Evolutionary conservation across 2,888 invertebrate genomes (phyloP), one percentile per base, ranked within the genome.

Genomic region (Rhaphigaster nebulosa): DNA sequence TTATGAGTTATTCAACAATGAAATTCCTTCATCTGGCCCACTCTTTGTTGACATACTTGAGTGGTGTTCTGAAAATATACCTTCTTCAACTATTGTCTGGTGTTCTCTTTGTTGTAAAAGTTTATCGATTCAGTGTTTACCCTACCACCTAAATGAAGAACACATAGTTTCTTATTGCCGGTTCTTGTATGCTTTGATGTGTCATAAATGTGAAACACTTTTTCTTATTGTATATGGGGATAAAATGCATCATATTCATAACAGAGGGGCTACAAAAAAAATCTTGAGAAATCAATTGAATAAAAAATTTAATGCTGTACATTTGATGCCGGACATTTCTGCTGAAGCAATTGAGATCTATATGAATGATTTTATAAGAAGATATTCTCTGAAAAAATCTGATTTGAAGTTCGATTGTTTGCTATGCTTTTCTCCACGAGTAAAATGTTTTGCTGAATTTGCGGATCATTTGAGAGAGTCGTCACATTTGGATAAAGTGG

Each of bases 21-120:
- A 34, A 29, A 54, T 87, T 34, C 52, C 52, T 45, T 87, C 87
- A 20, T 54, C 34, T 50, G 87, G 23, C 1, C 87, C 87, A 34
- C 29, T 87, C 52, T 87, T 54, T 87, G 50, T 54, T 54, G 87
- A 87, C 41, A 29, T 87, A 29, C 45, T 54, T 45, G 45, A 41
- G 13, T 87, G 87, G 87, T 87, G 87, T 50, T 87, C 87, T 34
- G 34, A 54, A 50, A 87, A 87, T n/a, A 54, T 87, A 54, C 54
- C 87, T 50, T 23, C 10, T 34, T 54, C 34, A 18, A 54, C 52
- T 13, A 15, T 26, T 18, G 87, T 87, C 20, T 87, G 87, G 87
- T 87, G 87, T n/a, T 87, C 87, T 45, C 50, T 87, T 50, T 87
- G 87, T 87, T 87, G 8, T 26, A 54, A 34, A 54, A n/a, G 45